These are phyloP conservation scores for Myiozetetes cayanensis DNA, from an alignment of 2,113 vertebrate species.

Conservation along the genomic window DNA sequence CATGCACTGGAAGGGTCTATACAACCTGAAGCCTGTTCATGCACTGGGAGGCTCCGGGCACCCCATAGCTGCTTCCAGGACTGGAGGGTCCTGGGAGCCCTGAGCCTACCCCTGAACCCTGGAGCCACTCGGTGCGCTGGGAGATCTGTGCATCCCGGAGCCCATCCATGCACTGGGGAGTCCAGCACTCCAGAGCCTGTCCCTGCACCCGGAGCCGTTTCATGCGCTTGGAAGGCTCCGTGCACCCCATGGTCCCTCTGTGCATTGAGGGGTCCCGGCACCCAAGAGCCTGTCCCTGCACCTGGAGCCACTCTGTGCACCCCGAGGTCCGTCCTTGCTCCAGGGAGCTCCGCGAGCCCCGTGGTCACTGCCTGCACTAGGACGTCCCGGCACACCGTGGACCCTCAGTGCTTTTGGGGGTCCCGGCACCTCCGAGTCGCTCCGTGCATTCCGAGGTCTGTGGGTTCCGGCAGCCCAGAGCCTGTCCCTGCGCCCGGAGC, in stretches of 20 bases:
- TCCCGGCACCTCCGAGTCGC: background rate
- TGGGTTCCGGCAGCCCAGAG: background rate
- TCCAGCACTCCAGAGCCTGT: background rate
- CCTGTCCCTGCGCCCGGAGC: background rate
- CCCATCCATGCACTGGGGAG: background rate
- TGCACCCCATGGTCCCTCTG: background rate
- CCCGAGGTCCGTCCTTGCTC: background rate
- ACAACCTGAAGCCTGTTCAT: background rate
- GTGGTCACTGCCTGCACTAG: background rate
- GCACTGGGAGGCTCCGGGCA: background rate
- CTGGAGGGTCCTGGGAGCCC: background rate
- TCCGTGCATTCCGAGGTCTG: background rate
- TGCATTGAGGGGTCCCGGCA: background rate
- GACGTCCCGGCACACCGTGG: too few species aligned
- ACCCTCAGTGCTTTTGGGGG: too few species aligned
- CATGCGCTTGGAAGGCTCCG: background rate
- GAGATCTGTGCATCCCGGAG: background rate
- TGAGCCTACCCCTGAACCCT: background rate
- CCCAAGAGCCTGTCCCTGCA: background rate
- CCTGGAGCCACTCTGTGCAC: background rate
- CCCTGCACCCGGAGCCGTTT: background rate
- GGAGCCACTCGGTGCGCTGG: background rate
- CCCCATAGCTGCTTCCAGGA: rapidly evolving
- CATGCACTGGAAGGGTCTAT: rapidly evolving
- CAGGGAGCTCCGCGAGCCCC: background rate